phyloP scores from a whole-genome alignment of 2,113 vertebrate genomes.

The Corvus hawaiiensis region DNA sequence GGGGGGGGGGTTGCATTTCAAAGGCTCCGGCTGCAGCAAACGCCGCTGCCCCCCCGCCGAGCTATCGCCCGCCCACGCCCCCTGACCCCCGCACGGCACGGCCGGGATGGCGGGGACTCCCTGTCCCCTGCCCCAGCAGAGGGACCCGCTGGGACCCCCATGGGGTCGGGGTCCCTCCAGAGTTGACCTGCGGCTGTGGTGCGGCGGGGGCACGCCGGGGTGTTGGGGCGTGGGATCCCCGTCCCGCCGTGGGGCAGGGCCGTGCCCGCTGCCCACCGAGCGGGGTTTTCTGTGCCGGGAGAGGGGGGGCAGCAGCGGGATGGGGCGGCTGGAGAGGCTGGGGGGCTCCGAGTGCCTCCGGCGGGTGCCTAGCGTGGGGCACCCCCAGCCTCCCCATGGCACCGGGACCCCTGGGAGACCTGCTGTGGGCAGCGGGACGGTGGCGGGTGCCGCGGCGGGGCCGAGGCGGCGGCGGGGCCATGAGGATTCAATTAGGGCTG shows the following conservation, averaged over 20 bases:
- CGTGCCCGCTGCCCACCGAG: not conserved
- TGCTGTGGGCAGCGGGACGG: not conserved
- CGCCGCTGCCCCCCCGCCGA: not conserved
- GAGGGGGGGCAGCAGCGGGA: not conserved
- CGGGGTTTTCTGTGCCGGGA: not conserved
- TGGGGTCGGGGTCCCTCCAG: fast-evolving
- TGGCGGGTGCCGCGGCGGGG: not conserved
- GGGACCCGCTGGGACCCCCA: not conserved
- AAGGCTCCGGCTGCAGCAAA: conserved; percentile 37
- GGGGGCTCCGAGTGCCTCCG: fast-evolving
- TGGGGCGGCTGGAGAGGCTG: not conserved
- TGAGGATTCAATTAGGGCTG: conserved; percentile 82
- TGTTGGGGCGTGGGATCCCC: not conserved
- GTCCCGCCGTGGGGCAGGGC: not conserved
- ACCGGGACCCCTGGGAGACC: not conserved
- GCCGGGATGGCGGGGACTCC: not conserved
- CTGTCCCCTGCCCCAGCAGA: not conserved
- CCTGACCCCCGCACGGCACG: not conserved
- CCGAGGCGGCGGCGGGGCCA: conserved; percentile 44
- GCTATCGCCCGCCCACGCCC: not conserved
- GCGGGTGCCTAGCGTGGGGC: not conserved
- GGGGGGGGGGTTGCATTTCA: conserved; percentile 44
- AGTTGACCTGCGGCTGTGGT: not conserved
- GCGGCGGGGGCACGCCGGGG: fast-evolving
- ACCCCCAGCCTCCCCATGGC: not conserved